Percentiles rank a stretch among this genome's conserved stretches.
These are phyloP conservation scores for Chrysodeixis includens DNA, from an alignment of 2,888 invertebrate species.

Conservation along the genomic window DNA sequence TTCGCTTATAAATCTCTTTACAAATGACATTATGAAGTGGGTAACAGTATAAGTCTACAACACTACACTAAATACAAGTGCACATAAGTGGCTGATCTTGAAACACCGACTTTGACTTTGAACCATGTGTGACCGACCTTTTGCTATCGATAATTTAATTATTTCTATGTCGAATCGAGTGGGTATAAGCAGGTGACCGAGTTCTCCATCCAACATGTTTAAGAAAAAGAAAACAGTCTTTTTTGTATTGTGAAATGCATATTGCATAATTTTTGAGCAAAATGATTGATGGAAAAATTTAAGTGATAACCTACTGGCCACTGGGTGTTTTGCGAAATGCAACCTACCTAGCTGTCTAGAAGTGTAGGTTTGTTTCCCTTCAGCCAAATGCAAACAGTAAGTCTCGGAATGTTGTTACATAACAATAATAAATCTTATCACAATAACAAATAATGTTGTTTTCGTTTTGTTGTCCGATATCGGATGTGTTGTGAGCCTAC, in stretches of 20 bases:
- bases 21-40: neutral
- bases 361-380: neutral
- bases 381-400: too few relatives aligned
- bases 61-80: neutral
- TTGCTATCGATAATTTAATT: conserved; percentile 1
- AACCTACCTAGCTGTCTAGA: too few relatives aligned
- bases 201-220: neutral
- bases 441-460: conserved; percentile 3
- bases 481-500: conserved; percentile 24
- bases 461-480: neutral
- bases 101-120: conserved; percentile 1
- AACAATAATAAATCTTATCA: conserved; percentile 1
- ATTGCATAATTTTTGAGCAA: neutral
- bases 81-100: neutral
- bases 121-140: conserved; percentile 4
- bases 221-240: neutral
- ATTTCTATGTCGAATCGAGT: neutral
- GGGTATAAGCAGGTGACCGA: neutral
- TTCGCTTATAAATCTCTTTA: neutral
- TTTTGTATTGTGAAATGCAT: neutral
- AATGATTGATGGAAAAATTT: too few relatives aligned
- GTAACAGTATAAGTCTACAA: too few relatives aligned
- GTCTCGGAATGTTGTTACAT: neutral
- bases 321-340: too few relatives aligned
- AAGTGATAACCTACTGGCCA: too few relatives aligned